phyloP scores from a whole-genome alignment of 2,888 invertebrate species.

The Orchesella flavescens region DNA sequence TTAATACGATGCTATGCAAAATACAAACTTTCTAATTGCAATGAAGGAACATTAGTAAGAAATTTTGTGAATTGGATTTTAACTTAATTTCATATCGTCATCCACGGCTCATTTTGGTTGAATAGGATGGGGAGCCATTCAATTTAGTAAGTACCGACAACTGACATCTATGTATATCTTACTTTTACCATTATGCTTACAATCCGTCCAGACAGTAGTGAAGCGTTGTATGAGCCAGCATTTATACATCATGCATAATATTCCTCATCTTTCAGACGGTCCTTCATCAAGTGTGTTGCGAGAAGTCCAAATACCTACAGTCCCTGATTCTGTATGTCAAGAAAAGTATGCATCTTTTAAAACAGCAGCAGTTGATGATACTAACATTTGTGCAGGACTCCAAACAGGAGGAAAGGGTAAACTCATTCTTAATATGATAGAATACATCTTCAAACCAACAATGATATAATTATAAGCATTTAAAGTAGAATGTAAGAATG shows the following conservation, averaged over 20 bases:
- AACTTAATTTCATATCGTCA: too few species aligned
- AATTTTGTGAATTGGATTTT: too few species aligned
- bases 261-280: too few species aligned
- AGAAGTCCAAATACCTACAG: conserved; percentile 83
- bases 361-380: conserved; percentile 77
- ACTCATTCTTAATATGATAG: conserved; percentile 16
- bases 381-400: conserved; percentile 82
- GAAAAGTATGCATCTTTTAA: conserved; percentile 78
- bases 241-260: too few species aligned
- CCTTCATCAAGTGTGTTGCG: conserved; percentile 80
- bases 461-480: not conserved
- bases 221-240: not conserved
- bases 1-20: not conserved
- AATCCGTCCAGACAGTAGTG: too few species aligned
- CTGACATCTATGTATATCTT: too few species aligned
- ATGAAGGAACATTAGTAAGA: too few species aligned
- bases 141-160: conserved; percentile 79
- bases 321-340: conserved; percentile 79
- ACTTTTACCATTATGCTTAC: too few species aligned
- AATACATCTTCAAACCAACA: not conserved
- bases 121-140: conserved; percentile 85
- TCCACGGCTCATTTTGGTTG: too few species aligned
- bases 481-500: not conserved
- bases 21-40: too few species aligned
- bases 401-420: conserved; percentile 79